Evolutionary conservation across 2,113 vertebrate genomes (phyloP), one percentile per base, ranked within the genome.

Genomic region (Salminus brasiliensis): DNA sequence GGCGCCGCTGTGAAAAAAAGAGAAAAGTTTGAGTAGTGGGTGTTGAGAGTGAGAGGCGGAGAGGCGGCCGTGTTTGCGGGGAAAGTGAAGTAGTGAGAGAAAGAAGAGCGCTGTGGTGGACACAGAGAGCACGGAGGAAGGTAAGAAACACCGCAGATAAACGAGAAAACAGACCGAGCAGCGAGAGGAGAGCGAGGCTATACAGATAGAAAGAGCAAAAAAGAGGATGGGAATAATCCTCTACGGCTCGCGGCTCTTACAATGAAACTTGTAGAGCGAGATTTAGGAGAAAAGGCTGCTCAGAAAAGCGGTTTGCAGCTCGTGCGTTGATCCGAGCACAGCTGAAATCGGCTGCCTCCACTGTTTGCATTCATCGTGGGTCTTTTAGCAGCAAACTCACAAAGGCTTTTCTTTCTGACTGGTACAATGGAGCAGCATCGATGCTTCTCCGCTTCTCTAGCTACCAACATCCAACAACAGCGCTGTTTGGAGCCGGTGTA

Each of bases 1-100:
- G 92, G 91, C 89, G 80, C 80, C 81, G 85, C 59, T 81, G 84
- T 86, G 49, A 78, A 78, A 49, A n/a, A 85, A 88, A 90, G 89
- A 68, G 76, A 82, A 83, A 89, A 90, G 91, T 91, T 92, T 91
- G 89, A 90, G 89, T 81, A 81, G 81, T 88, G 75, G 72, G 10
- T 55, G 52, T 55, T n/a, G 21, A 87, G 86, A 81, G 85, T 47
- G 82, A 86, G 83, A 77, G 83, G 71, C 74, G 83, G 85, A 85
- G 85, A 88, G 86, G 87, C 83, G 85, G 86, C 83, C 66, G 74
- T 75, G 80, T 80, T 59, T 84, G 82, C 74, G 76, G 55, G 39
- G 85, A 72, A 41, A 76, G 76, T 81, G 21, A 85, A 85, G 79
- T 83, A 27, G 74, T 81, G 53, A 49, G 67, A 80, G 81, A 79